Evolutionary conservation across 2,888 invertebrate species (phyloP).

Genomic region (Cyrtodaria siliqua): DNA sequence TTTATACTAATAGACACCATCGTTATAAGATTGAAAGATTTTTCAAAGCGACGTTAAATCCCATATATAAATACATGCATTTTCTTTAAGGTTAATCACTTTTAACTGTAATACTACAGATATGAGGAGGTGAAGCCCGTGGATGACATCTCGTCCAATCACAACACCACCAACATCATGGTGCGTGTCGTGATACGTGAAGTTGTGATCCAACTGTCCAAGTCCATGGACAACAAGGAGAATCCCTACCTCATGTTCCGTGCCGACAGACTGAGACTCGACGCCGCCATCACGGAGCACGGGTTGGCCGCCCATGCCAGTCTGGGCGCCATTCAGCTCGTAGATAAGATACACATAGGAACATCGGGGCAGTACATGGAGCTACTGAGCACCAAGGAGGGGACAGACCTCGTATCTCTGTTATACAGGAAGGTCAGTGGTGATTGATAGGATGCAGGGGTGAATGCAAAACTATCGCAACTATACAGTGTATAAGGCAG

Average conservation of each 20-base stretch:
- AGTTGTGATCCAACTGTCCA: constrained; percentile 89
- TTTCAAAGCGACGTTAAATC: no score
- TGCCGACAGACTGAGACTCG: constrained; percentile 89
- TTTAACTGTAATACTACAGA: constrained; percentile 78
- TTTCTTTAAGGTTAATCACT: neutral
- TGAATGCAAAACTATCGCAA: no score
- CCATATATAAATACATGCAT: no score
- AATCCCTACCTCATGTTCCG: constrained; percentile 92
- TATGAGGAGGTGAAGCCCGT: constrained; percentile 93
- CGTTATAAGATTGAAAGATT: neutral
- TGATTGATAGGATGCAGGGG: no score
- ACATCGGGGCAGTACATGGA: constrained; percentile 92
- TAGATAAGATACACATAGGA: constrained; percentile 91
- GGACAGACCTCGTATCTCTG: constrained; percentile 90
- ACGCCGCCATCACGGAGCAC: constrained; percentile 92
- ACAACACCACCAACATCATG: constrained; percentile 91
- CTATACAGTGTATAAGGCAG: no score
- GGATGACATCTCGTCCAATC: constrained; percentile 93
- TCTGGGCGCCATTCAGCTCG: constrained; percentile 89
- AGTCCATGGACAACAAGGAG: constrained; percentile 90
- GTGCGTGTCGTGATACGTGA: constrained; percentile 91
- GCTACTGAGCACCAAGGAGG: constrained; percentile 89
- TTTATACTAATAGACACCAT: neutral
- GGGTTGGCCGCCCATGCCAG: constrained; percentile 92
- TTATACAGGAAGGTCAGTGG: constrained; percentile 91